Percentiles rank a stretch among this genome's conserved stretches.
Evolutionary conservation across 2,888 invertebrate genomes (phyloP).

Genomic region (Rotaria socialis): DNA sequence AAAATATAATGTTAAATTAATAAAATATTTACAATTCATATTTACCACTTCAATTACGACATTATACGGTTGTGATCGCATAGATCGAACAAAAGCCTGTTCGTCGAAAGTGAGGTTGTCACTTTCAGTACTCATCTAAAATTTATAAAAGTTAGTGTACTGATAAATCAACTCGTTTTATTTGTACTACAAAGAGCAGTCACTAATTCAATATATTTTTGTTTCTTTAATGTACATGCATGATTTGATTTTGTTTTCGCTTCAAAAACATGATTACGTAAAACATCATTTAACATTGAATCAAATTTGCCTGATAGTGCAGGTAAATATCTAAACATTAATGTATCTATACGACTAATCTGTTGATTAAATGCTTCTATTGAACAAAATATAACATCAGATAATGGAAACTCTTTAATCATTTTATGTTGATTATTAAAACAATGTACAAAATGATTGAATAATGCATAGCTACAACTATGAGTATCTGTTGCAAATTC

Average conservation of each 20-base stretch:
- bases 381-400: constrained; percentile 30
- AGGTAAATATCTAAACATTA: constrained; percentile 16
- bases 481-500: too few species aligned
- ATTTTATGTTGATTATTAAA: not conserved
- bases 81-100: too few species aligned
- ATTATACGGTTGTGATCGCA: too few species aligned
- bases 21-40: too few species aligned
- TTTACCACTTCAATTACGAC: too few species aligned
- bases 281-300: constrained; percentile 37
- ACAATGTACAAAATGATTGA: not conserved
- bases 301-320: constrained; percentile 33
- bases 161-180: constrained; percentile 40
- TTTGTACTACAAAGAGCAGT: not conserved
- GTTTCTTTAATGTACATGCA: not conserved
- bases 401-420: not conserved
- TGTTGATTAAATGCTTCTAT: constrained; percentile 40
- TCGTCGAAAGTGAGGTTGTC: too few species aligned
- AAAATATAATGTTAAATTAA: too few species aligned
- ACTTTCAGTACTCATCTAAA: too few species aligned
- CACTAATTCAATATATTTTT: too few species aligned
- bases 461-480: too few species aligned
- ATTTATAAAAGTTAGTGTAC: too few species aligned
- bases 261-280: constrained; percentile 40
- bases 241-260: not conserved
- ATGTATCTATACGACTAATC: constrained; percentile 37